phyloP scores from a whole-genome alignment of 1,140 invertebrate genomes.

The Propsilocerus akamusi region DNA sequence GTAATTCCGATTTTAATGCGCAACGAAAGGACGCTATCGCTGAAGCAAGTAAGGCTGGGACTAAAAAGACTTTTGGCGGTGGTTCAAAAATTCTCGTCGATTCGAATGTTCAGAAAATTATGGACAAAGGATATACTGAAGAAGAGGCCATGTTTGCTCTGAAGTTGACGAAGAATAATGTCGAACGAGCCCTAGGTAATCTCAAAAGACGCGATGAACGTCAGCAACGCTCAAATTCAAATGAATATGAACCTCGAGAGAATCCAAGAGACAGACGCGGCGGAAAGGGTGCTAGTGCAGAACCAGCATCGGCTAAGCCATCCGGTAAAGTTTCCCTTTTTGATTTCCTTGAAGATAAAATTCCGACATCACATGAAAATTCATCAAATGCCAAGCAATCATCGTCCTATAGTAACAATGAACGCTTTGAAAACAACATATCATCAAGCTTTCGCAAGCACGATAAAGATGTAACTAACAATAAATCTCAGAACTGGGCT shows the following conservation, averaged over 20 bases:
- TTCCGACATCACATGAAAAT: conserved; percentile 33
- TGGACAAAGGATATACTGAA: conserved; percentile 58
- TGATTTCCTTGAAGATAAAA: conserved; percentile 61
- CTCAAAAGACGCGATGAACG: conserved; percentile 33
- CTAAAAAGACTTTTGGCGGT: conserved; percentile 57
- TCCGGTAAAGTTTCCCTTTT: conserved; percentile 70
- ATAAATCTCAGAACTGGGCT: conserved; percentile 8
- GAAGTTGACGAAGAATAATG: conserved; percentile 49
- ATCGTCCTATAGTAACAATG: background rate
- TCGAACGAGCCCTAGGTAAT: conserved; percentile 47
- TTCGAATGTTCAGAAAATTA: conserved; percentile 59
- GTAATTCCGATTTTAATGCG: conserved; percentile 66
- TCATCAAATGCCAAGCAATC: background rate
- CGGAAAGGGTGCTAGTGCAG: conserved; percentile 27
- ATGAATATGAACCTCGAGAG: conserved; percentile 25
- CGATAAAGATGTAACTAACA: conserved; percentile 16
- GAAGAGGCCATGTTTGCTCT: conserved; percentile 59
- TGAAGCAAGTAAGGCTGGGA: conserved; percentile 57
- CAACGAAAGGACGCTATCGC: conserved; percentile 73
- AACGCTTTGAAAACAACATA: conserved; percentile 20
- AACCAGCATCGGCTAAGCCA: conserved; percentile 39
- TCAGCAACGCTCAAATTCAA: conserved; percentile 12
- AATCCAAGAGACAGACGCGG: conserved; percentile 25
- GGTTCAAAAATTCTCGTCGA: conserved; percentile 50
- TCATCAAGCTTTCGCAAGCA: conserved; percentile 26